Evolutionary conservation across 2,888 invertebrate genomes (phyloP).

Genomic region (Drosophila flavopinicola): DNA sequence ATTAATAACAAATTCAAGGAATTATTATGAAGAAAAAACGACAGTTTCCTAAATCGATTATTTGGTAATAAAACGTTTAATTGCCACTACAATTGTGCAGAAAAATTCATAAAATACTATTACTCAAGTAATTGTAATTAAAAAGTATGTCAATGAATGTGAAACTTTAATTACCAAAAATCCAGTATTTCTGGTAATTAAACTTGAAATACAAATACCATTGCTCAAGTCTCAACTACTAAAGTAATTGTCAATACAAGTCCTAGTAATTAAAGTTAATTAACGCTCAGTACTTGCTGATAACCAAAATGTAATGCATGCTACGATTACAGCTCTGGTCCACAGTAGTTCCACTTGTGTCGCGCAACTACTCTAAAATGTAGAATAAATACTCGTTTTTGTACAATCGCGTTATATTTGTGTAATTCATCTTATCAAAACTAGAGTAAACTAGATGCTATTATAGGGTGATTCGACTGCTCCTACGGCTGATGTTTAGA

Average conservation of each 20-base stretch:
- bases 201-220: background rate
- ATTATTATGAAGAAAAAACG: too few species aligned
- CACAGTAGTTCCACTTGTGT: slow-evolving; percentile 36
- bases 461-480: background rate
- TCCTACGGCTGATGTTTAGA: slow-evolving; percentile 86
- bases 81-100: too few species aligned
- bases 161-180: background rate
- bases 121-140: background rate
- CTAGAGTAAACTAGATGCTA: slow-evolving; percentile 32
- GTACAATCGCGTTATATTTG: slow-evolving; percentile 53
- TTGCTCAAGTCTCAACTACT: slow-evolving; percentile 4
- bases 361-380: slow-evolving; percentile 46
- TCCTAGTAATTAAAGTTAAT: slow-evolving; percentile 4
- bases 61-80: too few species aligned
- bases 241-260: background rate
- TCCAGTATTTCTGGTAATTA: background rate
- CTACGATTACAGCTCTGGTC: slow-evolving; percentile 40
- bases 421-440: slow-evolving; percentile 48
- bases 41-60: too few species aligned
- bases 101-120: too few species aligned
- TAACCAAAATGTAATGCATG: slow-evolving; percentile 15
- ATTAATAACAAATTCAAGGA: too few species aligned
- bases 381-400: slow-evolving; percentile 66
- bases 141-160: background rate
- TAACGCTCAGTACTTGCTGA: background rate